Evolutionary conservation across 2,113 vertebrate genomes (phyloP).

Genomic region (Chamaetylas fuelleborni): DNA sequence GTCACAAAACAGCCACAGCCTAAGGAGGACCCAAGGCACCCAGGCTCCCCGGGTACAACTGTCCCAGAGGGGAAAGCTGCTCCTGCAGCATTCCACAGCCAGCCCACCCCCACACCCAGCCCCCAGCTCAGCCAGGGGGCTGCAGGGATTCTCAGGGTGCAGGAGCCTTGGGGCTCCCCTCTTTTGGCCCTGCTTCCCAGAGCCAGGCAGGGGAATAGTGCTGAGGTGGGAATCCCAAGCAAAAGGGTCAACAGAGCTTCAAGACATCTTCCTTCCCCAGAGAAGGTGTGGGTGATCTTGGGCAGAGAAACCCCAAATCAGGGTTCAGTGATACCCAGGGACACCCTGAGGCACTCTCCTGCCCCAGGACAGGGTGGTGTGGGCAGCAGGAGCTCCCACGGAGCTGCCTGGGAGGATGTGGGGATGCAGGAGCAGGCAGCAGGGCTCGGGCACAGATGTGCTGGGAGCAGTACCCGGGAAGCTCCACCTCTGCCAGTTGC

Average conservation of each 20-base stretch:
- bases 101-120: neutral
- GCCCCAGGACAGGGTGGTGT: accelerated
- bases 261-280: neutral
- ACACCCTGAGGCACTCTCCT: neutral
- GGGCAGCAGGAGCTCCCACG: neutral
- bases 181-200: neutral
- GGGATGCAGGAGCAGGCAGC: neutral
- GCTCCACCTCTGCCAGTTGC: conserved; percentile 52
- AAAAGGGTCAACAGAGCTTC: neutral
- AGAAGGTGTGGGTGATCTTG: neutral
- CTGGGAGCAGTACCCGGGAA: neutral
- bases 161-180: neutral
- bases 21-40: neutral
- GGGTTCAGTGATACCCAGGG: neutral
- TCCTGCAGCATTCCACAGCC: neutral
- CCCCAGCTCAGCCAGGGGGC: neutral
- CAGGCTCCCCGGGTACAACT: neutral
- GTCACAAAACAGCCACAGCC: neutral
- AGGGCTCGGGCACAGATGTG: neutral
- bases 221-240: neutral
- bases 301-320: neutral
- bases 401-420: neutral
- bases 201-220: neutral
- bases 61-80: neutral
- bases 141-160: neutral